Conservation (phyloP, 2,888 invertebrate genomes). For the Acleris emargana region DNA sequence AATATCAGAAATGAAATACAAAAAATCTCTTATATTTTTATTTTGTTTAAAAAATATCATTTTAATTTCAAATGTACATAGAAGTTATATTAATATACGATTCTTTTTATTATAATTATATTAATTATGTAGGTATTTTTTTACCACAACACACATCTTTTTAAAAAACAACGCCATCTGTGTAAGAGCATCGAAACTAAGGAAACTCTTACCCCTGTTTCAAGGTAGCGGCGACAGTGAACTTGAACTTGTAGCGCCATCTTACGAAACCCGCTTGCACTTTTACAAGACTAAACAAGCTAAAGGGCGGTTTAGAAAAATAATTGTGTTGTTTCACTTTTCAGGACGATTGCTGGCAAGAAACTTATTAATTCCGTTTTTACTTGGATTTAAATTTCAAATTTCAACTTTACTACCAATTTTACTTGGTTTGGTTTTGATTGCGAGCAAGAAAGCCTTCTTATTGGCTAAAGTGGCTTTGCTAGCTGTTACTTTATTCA, state of each 20-base stretch:
- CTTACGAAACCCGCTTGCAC: conserved; percentile 46
- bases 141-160: too few species aligned
- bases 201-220: conserved; percentile 14
- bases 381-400: conserved; percentile 92
- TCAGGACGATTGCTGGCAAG: conserved; percentile 88
- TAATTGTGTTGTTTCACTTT: conserved; percentile 52
- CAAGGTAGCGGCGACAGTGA: conserved; percentile 51
- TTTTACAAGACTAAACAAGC: conserved; percentile 26
- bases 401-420: conserved; percentile 89
- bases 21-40: too few species aligned
- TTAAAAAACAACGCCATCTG: conserved; percentile 69
- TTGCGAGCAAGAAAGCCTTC: conserved; percentile 91
- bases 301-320: too few species aligned
- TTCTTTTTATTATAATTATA: too few species aligned
- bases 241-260: conserved; percentile 55
- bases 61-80: too few species aligned
- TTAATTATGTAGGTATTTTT: too few species aligned
- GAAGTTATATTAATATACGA: too few species aligned
- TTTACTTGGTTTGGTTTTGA: conserved; percentile 87
- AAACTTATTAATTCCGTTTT: conserved; percentile 89
- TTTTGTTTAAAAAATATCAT: too few species aligned
- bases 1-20: conserved; percentile 33
- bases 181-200: conserved; percentile 43
- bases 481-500: conserved; percentile 87
- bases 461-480: conserved; percentile 89